Evolutionary conservation across 2,113 vertebrate genomes (phyloP), one percentile per base, ranked within the genome.

Genomic region (Balaenoptera acutorostrata): DNA sequence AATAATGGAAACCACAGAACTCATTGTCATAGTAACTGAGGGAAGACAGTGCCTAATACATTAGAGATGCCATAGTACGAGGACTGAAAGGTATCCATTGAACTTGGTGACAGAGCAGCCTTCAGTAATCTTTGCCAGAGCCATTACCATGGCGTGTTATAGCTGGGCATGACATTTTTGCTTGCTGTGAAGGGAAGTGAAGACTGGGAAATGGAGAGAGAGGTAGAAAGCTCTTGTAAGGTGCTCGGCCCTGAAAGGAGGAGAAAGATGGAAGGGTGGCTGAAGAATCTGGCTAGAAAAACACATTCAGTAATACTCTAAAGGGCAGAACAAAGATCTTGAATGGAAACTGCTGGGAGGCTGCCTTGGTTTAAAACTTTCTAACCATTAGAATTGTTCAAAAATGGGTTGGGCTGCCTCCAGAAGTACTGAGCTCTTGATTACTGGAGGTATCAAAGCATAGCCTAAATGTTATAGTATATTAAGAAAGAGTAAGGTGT

Each of bases 141-240:
- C 31, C 61, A 0, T 21, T 13, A 33, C 33, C 57, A 0, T 39
- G 4, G 8, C 6, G 52, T 12, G 8, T 8, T 46, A 1, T 6
- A n/a, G 8, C 36, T n/a, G n/a, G 31, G 7, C 8, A 0, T n/a
- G 11, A 2, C 17, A 2, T 25, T 31, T 39, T 36, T 75, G 25
- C 83, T 81, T 66, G 66, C 59, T n/a, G 59, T 57, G 77, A 17
- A 66, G 20, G 5, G 8, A 75, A 66, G 15, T 20, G 14, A 82
- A 93, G 84, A 46, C 68, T 41, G 25, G 77, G 20, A 77, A 59
- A 21, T 12, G 46, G 49, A 75, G 66, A 74, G 57, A 88, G 68
- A 33, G 13, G 36, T 25, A 25, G 63, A 49, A 71, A 29, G 18
- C 69, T 66, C 80, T 46, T 59, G 31, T n/a, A 10, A 95, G 49